phyloP scores from a whole-genome alignment of 2,888 invertebrate genomes.

The Drosophila lacicola region DNA sequence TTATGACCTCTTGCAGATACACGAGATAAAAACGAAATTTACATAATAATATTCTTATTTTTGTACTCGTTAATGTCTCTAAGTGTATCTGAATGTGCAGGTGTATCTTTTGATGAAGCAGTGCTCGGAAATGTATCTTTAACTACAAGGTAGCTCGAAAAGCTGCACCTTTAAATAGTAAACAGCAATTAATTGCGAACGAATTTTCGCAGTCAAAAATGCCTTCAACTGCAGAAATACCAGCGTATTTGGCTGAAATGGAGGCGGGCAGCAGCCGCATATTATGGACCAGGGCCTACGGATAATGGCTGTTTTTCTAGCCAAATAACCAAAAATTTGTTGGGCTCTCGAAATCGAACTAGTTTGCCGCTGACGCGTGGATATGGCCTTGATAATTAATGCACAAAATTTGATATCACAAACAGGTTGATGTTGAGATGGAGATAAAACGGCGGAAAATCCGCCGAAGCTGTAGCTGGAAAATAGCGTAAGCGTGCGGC shows the following conservation, averaged over 20 bases:
- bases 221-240: background rate
- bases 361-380: background rate
- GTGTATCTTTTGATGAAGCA: too few species aligned
- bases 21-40: background rate
- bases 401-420: constrained; percentile 32
- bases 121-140: too few species aligned
- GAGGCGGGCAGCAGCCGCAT: too few species aligned
- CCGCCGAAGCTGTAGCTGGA: constrained; percentile 2
- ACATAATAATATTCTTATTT: too few species aligned
- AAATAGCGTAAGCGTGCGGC: constrained; percentile 40
- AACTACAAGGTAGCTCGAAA: too few species aligned
- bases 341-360: constrained; percentile 8
- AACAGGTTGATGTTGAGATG: constrained; percentile 28
- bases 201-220: too few species aligned
- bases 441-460: constrained; percentile 13
- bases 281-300: background rate
- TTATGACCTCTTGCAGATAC: background rate
- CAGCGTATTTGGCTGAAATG: background rate
- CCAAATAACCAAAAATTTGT: constrained; percentile 1
- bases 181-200: too few species aligned
- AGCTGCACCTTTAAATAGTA: too few species aligned
- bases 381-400: constrained; percentile 34
- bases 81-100: too few species aligned
- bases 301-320: background rate
- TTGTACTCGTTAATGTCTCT: too few species aligned